Conservation (phyloP, 2,888 invertebrate genomes). For the Drosophila lutescens region DNA sequence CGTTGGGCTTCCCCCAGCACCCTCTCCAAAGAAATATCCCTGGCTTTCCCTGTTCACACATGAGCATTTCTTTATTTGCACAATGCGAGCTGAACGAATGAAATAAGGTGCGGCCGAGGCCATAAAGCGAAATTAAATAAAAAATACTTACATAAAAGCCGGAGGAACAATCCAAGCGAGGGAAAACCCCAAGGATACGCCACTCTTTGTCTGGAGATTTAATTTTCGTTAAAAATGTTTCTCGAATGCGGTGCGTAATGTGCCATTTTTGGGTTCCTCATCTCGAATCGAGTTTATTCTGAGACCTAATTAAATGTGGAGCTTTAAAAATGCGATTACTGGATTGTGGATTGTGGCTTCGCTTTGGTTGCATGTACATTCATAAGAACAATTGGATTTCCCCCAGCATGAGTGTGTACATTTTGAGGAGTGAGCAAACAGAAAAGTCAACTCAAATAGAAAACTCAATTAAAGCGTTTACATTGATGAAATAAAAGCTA, state of each 20-base stretch:
- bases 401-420: constrained; percentile 2
- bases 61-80: constrained; percentile 60
- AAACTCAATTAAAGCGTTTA: constrained; percentile 23
- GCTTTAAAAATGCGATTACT: constrained; percentile 56
- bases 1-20: constrained; percentile 57
- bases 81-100: constrained; percentile 45
- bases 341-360: constrained; percentile 24
- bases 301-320: constrained; percentile 69
- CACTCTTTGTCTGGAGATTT: constrained; percentile 62
- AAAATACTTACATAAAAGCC: constrained; percentile 35
- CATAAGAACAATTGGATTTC: constrained; percentile 12
- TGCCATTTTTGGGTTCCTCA: constrained; percentile 49
- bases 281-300: constrained; percentile 43
- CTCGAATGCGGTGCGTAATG: constrained; percentile 71
- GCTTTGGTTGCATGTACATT: constrained; percentile 2
- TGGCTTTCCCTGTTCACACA: constrained; percentile 63
- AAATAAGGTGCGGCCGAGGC: constrained; percentile 70
- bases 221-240: constrained; percentile 59
- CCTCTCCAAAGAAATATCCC: constrained; percentile 2
- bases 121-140: constrained; percentile 78
- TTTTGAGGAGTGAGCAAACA: constrained; percentile 13
- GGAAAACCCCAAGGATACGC: constrained; percentile 25
- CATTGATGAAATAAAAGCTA: constrained; percentile 24
- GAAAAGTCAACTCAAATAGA: constrained; percentile 15
- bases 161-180: constrained; percentile 25